These are phyloP conservation scores for Nymphalis urticae DNA, from an alignment of 2,888 invertebrate species.

Conservation along the genomic window DNA sequence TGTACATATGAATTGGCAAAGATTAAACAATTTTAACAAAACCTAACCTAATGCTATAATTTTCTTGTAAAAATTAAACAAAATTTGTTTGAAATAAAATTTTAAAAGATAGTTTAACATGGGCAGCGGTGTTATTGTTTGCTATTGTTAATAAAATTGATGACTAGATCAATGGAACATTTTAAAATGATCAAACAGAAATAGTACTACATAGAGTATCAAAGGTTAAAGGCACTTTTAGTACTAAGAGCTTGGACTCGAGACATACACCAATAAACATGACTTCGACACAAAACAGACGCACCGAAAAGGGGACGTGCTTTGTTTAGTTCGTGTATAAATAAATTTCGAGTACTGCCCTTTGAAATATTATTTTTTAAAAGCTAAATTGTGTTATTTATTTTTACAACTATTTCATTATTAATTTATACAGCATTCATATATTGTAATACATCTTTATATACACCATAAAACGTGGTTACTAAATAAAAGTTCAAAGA, in stretches of 20 bases:
- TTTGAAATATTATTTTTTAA: slow-evolving; percentile 48
- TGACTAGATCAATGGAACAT: slow-evolving; percentile 40
- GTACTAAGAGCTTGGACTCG: slow-evolving; percentile 56
- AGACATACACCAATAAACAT: slow-evolving; percentile 72
- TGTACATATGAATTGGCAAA: too few relatives aligned
- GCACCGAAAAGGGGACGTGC: slow-evolving; percentile 55
- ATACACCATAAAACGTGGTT: neutral
- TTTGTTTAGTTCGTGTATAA: slow-evolving; percentile 70
- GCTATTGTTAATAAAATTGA: slow-evolving; percentile 24
- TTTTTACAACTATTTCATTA: neutral
- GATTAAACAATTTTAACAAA: too few relatives aligned
- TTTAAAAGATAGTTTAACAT: neutral
- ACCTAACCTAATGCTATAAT: neutral
- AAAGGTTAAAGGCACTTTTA: slow-evolving; percentile 48
- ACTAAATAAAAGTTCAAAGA: slow-evolving; percentile 4
- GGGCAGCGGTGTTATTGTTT: neutral
- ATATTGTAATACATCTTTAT: neutral
- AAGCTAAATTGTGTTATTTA: slow-evolving; percentile 12
- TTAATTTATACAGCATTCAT: neutral
- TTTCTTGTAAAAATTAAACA: too few relatives aligned
- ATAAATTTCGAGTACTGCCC: slow-evolving; percentile 62
- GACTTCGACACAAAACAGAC: slow-evolving; percentile 73
- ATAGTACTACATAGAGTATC: slow-evolving; percentile 55
- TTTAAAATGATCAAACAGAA: slow-evolving; percentile 38
- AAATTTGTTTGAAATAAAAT: neutral